phyloP scores from a whole-genome alignment of 1,140 invertebrate genomes.

The Chionoecetes opilio region DNA sequence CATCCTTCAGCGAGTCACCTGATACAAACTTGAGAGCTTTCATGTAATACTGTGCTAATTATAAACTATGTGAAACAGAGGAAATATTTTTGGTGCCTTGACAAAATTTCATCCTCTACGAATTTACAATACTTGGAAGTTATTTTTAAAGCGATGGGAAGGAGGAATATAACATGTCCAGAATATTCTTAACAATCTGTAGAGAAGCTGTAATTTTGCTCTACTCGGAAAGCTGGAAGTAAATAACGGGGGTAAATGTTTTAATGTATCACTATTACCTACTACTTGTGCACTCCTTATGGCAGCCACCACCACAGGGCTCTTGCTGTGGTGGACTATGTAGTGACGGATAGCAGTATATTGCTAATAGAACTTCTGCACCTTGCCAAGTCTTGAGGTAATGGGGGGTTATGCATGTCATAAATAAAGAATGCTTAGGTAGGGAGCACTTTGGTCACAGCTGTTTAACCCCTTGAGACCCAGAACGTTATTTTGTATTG shows the following conservation, averaged over 20 bases:
- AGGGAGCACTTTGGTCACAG: neutral
- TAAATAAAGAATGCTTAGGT: neutral
- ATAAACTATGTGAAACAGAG: neutral
- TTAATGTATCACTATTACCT: neutral
- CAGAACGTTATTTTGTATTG: no score
- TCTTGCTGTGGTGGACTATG: neutral
- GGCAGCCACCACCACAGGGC: neutral
- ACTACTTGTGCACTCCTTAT: neutral
- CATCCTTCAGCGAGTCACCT: neutral
- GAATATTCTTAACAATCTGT: neutral
- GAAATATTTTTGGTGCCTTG: conserved; percentile 29
- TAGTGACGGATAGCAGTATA: neutral
- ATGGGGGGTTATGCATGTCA: neutral
- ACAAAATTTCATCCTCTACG: conserved; percentile 11
- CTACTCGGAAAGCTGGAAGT: neutral
- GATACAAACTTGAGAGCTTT: conserved; percentile 19
- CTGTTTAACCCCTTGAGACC: no score
- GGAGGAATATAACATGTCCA: neutral
- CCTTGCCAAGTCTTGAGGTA: neutral
- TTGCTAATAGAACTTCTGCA: neutral
- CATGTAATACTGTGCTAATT: conserved; percentile 29
- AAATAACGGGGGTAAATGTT: neutral
- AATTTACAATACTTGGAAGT: neutral
- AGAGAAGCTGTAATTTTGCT: neutral
- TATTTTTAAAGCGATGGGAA: neutral